Evolutionary conservation across 1,140 invertebrate species (phyloP), one percentile per base, ranked within the genome.

Genomic region (Monomorium pharaonis): DNA sequence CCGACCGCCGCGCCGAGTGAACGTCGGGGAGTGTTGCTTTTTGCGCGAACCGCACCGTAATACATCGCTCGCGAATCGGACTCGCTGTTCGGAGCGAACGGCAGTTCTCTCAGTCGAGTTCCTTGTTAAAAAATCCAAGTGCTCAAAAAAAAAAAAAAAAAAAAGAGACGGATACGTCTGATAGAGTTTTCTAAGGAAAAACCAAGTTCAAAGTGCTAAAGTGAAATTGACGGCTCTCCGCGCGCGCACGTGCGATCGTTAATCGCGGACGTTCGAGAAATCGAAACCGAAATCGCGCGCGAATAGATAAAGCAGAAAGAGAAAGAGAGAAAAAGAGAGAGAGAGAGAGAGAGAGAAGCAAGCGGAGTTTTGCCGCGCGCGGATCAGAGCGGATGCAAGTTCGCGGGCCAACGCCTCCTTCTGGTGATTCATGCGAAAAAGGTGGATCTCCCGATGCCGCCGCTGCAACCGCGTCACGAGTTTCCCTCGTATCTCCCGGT

Each of bases 1-100:
- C 87, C 83, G 62, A 85, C 90, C 56, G 84, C 56, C 72, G 91
- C 87, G 87, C 83, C 51, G 47, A 74, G 84, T 72, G 37, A 80
- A 76, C 14, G 47, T 62, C 0, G 0, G 2, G 12, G 2, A 37
- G 5, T 44, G 27, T 85, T 47, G 14, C 5, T 47, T n/a, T n/a
- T 33, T 10, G 49, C 21, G 16, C 42, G 14, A 10, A 30, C 3
- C 1, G 1, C 33, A n/a, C 10, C 12, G 37, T 54, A 27, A 37
- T 16, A 16, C 7, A 27, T 4, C 16, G 27, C 30, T 81, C n/a
- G 24, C n/a, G 21, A 74, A 47, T 30, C 9, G 21, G 6, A 58
- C 16, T 9, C 42, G 27, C 7, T 51, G 33, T 60, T 27, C 37
- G 12, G 21, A 14, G n/a, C n/a, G 58, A 67, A 77, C 24, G 30